Conservation (phyloP, 2,113 vertebrate species). For the Sterna hirundo region DNA sequence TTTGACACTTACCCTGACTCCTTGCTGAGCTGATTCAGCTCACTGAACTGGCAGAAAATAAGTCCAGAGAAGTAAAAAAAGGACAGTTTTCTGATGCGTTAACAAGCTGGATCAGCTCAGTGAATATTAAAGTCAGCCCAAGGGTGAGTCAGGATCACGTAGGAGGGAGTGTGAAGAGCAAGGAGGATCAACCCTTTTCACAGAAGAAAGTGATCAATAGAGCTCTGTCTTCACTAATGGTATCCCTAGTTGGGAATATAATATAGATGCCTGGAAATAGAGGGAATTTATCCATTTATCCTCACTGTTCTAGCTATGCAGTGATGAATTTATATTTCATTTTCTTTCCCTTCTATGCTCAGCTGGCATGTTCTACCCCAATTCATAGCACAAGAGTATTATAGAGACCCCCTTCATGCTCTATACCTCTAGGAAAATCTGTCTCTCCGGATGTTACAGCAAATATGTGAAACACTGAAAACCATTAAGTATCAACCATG, state of each 20-base stretch:
- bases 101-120: slow-evolving; percentile 31
- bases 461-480: neutral
- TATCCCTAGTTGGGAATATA: neutral
- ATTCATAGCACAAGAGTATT: neutral
- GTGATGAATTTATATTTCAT: neutral
- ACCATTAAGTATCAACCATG: neutral
- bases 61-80: neutral
- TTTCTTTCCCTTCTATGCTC: neutral
- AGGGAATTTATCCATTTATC: neutral
- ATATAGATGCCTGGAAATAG: neutral
- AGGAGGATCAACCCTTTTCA: neutral
- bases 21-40: neutral
- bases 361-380: neutral
- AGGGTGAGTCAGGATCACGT: slow-evolving; percentile 15
- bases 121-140: slow-evolving; percentile 21
- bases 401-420: neutral
- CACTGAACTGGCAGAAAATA: slow-evolving; percentile 14
- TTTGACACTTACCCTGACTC: neutral
- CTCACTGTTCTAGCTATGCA: neutral
- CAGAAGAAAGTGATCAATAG: neutral
- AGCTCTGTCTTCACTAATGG: neutral
- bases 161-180: slow-evolving; percentile 13
- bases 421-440: neutral
- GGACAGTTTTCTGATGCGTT: neutral
- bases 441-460: neutral